These are phyloP conservation scores for Eupristina koningsbergeri DNA, from an alignment of 1,140 invertebrate genomes.

Conservation along the genomic window DNA sequence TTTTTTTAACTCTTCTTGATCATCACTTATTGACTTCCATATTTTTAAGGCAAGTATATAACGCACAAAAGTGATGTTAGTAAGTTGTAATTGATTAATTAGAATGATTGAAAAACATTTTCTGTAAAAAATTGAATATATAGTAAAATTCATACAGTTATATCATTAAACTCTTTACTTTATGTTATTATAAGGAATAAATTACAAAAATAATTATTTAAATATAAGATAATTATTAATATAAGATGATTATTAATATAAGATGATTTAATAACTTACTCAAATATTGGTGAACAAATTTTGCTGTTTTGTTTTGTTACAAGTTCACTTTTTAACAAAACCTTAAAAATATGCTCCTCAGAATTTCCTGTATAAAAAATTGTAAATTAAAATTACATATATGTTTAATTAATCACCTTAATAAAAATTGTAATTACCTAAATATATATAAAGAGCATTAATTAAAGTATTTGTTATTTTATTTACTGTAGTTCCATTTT, in stretches of 20 bases:
- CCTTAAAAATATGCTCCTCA: slow-evolving; percentile 65
- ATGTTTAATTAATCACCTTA: slow-evolving; percentile 11
- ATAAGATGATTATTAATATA: too few species aligned
- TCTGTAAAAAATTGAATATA: slow-evolving; percentile 53
- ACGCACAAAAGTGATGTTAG: slow-evolving; percentile 60
- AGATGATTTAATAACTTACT: too few species aligned
- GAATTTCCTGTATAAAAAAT: slow-evolving; percentile 61
- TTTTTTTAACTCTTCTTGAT: slow-evolving; percentile 56
- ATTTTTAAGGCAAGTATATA: slow-evolving; percentile 65
- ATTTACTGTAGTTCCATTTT: slow-evolving; percentile 51
- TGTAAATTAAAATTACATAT: slow-evolving; percentile 24
- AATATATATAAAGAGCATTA: slow-evolving; percentile 63
- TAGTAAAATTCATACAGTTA: too few species aligned
- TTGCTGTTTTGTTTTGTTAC: slow-evolving; percentile 56
- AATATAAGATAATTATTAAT: too few species aligned
- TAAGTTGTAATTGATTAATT: slow-evolving; percentile 51
- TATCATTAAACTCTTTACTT: too few species aligned
- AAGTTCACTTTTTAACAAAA: slow-evolving; percentile 62
- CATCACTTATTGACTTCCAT: slow-evolving; percentile 62
- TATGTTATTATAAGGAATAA: too few species aligned
- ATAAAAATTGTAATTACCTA: slow-evolving; percentile 57
- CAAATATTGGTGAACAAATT: slow-evolving; percentile 62
- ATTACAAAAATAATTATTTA: too few species aligned
- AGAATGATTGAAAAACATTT: slow-evolving; percentile 60
- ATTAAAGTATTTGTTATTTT: slow-evolving; percentile 57